A percentile compares a stretch with the other conserved stretches of the same genome.
Conservation (phyloP, 2,797 vertebrate genomes). For the Discoglossus pictus region DNA sequence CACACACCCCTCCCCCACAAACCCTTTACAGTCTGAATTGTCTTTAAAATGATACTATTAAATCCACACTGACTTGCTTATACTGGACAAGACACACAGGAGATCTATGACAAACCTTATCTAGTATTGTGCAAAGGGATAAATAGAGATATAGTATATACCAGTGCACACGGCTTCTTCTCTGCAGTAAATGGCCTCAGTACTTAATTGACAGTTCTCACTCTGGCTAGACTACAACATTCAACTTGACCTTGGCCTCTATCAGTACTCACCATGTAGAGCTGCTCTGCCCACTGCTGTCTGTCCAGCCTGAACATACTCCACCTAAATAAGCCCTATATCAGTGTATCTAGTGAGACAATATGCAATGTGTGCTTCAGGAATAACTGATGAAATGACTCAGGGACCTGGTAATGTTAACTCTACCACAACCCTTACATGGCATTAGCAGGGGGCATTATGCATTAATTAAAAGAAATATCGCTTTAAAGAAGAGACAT, state of each 20-base stretch:
- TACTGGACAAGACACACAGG: constrained; percentile 49
- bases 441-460: no score
- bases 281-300: constrained; percentile 63
- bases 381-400: neutral
- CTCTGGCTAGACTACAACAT: constrained; percentile 81
- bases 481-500: no score
- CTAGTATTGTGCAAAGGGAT: constrained; percentile 15
- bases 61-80: constrained; percentile 52
- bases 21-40: constrained; percentile 6
- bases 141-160: constrained; percentile 28
- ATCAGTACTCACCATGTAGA: constrained; percentile 74
- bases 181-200: constrained; percentile 64
- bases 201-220: constrained; percentile 73
- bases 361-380: constrained; percentile 21
- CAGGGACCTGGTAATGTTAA: no score
- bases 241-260: constrained; percentile 99
- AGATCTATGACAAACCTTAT: neutral
- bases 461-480: no score
- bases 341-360: no score
- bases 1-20: constrained; percentile 12
- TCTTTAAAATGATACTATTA: constrained; percentile 35
- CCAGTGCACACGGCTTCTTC: constrained; percentile 59
- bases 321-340: no score
- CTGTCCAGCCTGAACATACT: constrained; percentile 50
- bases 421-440: no score